Base-by-base conservation (phyloP, 2,113 vertebrate species). In the Poeciliopsis prolifica region DNA sequence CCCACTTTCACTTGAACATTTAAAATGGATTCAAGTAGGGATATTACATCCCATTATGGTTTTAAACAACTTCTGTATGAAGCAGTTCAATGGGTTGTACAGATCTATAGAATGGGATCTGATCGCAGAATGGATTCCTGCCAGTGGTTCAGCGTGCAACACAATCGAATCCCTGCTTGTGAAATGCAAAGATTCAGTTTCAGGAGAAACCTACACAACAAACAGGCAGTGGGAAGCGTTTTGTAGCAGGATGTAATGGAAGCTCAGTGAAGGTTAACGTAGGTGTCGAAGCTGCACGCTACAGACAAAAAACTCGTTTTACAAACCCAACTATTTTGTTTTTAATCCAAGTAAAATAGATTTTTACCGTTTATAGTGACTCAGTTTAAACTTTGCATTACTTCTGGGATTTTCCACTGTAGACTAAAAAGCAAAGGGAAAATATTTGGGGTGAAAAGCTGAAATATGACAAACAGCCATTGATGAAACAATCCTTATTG, bases 11-110 rank as follows among this genome's bases (percentile, higher is more conserved):
- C 40, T 74, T 31, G 73, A 74, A 76, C 67, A 62, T 69, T 64
- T 83, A 80, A 70, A 74, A 72, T 69, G 85, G 51, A 91, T 86
- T 75, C 65, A 79, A 78, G 40, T 70, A 77, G 77, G 37, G 77
- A 42, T 67, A 35, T 35, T 65, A 63, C 30, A 12, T 73, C 70
- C 80, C 65, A 77, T 78, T 80, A 64, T 71, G 9, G 66, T 12
- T 40, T 82, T 71, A 82, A 81, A 48, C 44, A 48, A 48, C 17
- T 48, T 5, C 5, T 48, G 17, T 19, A 5, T 1, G 17, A 64
- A 58, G 51, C 19, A n/a, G 51, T n/a, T n/a, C 24, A n/a, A 48
- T 31, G 30, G 42, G 61, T 40, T 67, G 26, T 26, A 66, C 31
- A 24, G 63, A 67, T 73, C 29, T 63, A 58, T 48, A 63, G 51